phyloP scores from a whole-genome alignment of 2,888 invertebrate species.

The Hymenopus coronatus region DNA sequence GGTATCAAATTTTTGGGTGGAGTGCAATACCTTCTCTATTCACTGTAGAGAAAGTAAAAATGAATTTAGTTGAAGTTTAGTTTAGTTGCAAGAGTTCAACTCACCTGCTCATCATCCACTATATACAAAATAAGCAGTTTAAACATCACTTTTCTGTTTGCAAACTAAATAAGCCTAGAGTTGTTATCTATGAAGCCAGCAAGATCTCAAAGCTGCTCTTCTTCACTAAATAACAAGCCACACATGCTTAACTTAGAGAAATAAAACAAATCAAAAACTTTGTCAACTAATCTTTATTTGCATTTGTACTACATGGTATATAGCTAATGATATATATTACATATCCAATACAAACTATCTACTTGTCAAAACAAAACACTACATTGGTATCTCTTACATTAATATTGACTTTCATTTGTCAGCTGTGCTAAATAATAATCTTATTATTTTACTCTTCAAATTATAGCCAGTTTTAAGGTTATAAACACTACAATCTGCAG shows the following conservation, averaged over 20 bases:
- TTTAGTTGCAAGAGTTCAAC: no score
- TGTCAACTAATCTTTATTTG: not conserved
- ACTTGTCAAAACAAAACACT: not conserved
- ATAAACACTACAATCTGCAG: not conserved
- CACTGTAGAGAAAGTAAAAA: no score
- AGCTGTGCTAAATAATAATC: not conserved
- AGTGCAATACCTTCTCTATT: no score
- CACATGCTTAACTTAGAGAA: not conserved
- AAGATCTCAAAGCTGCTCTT: slow-evolving; percentile 23
- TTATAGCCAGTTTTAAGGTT: not conserved
- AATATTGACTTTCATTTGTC: not conserved
- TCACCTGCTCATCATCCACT: no score
- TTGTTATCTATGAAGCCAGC: slow-evolving; percentile 40
- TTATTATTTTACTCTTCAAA: not conserved
- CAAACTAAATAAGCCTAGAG: not conserved
- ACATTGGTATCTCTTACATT: not conserved
- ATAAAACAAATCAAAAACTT: not conserved
- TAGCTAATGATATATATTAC: not conserved
- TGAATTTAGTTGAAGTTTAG: no score
- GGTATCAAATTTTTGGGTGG: no score
- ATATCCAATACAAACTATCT: not conserved
- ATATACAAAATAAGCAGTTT: no score
- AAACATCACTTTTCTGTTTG: no score
- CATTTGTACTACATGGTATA: not conserved
- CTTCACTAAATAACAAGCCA: not conserved